phyloP scores from a whole-genome alignment of 1,140 invertebrate genomes.

The Delia radicum region DNA sequence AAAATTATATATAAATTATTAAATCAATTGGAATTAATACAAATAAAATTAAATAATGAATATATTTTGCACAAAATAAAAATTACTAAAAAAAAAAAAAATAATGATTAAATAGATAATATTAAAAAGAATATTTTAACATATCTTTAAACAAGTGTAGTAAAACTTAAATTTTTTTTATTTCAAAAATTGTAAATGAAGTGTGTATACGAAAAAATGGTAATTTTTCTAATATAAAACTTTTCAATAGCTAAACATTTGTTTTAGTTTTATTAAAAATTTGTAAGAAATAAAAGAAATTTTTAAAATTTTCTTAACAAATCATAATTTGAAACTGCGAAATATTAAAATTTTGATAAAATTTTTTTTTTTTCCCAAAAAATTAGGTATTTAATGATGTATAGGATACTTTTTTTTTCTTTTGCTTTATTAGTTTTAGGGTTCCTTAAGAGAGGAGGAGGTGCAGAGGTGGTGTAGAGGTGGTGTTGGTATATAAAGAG shows the following conservation, averaged over 20 bases:
- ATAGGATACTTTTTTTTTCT: background rate
- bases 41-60: background rate
- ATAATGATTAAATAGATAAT: background rate
- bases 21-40: background rate
- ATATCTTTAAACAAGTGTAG: background rate
- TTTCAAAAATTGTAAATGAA: background rate
- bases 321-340: background rate
- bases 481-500: background rate
- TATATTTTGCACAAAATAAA: background rate
- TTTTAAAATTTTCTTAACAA: background rate
- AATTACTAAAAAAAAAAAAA: background rate
- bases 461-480: background rate
- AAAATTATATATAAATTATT: background rate
- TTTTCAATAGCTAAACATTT: background rate
- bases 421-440: background rate
- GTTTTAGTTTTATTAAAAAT: background rate
- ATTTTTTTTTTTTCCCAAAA: background rate
- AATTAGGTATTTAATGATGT: background rate
- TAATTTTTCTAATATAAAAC: background rate
- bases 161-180: background rate
- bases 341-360: background rate
- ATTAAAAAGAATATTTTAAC: background rate
- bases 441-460: background rate
- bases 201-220: conserved; percentile 20
- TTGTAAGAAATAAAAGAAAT: background rate